These are phyloP conservation scores for Athene cunicularia DNA, from an alignment of 2,113 vertebrate genomes.

Conservation along the genomic window DNA sequence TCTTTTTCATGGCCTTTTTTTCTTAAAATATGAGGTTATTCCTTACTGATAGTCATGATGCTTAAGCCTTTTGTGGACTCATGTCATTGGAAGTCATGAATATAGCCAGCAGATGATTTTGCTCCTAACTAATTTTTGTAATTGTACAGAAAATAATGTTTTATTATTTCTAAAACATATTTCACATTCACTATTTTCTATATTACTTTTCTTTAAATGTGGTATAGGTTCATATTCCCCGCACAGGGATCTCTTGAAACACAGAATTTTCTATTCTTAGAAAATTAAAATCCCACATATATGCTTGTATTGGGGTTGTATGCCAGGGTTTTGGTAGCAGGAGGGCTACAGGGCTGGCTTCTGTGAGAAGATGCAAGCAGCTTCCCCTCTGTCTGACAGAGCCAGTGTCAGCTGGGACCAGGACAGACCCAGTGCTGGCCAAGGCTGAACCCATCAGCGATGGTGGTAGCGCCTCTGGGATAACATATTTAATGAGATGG, in stretches of 20 bases:
- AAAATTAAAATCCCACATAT: neutral
- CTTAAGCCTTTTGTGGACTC: neutral
- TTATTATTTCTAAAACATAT: neutral
- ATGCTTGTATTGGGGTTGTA: neutral
- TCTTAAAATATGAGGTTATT: neutral
- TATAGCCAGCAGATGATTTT: neutral
- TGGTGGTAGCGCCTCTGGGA: neutral
- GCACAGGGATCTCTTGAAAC: neutral
- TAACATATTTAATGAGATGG: neutral
- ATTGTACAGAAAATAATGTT: neutral
- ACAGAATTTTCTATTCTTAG: neutral
- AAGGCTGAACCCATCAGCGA: neutral
- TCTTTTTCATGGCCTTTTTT: neutral
- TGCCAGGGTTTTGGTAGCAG: neutral
- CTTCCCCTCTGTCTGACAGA: neutral
- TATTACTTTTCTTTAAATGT: neutral
- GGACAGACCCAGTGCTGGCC: neutral
- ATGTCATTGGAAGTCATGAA: neutral
- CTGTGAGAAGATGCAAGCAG: neutral
- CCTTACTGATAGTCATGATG: neutral
- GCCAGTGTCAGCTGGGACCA: neutral
- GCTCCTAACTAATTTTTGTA: neutral
- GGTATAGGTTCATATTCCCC: neutral
- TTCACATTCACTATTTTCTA: neutral
- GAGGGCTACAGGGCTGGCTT: neutral